A percentile compares a stretch with the other conserved stretches of the same genome.
Evolutionary conservation across 2,797 vertebrate genomes (phyloP).

Genomic region (Galago senegalensis): DNA sequence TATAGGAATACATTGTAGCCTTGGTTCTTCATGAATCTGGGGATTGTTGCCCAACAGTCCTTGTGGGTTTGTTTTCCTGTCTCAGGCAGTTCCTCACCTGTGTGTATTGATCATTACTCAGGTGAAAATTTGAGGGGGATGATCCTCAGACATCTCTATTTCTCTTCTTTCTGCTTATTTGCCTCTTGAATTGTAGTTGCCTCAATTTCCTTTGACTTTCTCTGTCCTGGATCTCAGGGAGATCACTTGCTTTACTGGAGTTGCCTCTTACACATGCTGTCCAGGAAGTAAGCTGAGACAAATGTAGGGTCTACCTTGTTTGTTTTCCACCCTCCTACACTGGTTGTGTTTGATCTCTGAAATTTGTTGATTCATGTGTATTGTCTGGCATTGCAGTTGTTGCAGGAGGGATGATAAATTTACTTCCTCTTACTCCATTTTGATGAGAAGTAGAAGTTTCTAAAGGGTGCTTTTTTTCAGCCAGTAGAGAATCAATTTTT

Average conservation of each 20-base stretch:
- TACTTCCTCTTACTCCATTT: not conserved
- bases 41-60: not conserved
- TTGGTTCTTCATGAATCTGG: not conserved
- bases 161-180: constrained; percentile 10
- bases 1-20: not conserved
- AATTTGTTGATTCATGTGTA: not conserved
- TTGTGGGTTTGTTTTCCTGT: not conserved
- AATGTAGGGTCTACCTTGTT: not conserved
- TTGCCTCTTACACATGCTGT: not conserved
- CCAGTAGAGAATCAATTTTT: not conserved
- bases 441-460: constrained; percentile 51
- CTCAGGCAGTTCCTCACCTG: constrained; percentile 14
- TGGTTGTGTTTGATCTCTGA: not conserved
- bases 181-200: not conserved
- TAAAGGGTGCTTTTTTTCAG: not conserved
- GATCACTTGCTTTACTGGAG: not conserved
- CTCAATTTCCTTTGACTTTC: not conserved
- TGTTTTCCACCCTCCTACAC: not conserved
- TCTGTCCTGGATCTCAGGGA: not conserved
- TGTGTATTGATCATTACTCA: not conserved
- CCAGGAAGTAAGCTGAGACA: not conserved
- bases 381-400: not conserved
- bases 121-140: not conserved
- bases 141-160: not conserved
- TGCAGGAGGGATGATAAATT: not conserved